Conservation (phyloP, 2,797 vertebrate genomes). For the Melanogrammus aeglefinus region DNA sequence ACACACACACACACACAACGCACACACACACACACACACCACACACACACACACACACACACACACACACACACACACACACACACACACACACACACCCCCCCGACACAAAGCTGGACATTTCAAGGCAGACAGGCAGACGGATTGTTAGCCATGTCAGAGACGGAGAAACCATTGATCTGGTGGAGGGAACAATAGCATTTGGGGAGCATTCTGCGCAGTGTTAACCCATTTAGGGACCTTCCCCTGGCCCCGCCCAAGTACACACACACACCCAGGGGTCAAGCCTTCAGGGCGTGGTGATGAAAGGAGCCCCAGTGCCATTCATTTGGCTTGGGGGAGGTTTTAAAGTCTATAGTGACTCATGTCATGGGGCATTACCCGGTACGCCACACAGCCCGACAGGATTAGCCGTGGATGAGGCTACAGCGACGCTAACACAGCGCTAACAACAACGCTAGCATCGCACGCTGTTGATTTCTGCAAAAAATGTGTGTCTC, state of each 20-base stretch:
- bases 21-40: conserved; percentile 43
- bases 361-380: conserved; percentile 67
- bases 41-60: conserved; percentile 36
- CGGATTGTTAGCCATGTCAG: conserved; percentile 65
- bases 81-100: conserved; percentile 27
- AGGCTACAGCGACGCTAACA: conserved; percentile 13
- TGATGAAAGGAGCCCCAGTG: conserved; percentile 62
- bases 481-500: neutral
- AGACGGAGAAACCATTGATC: conserved; percentile 70
- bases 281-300: conserved; percentile 56
- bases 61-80: conserved; percentile 37
- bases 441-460: neutral
- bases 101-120: conserved; percentile 3
- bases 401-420: conserved; percentile 31
- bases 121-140: conserved; percentile 53
- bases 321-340: conserved; percentile 63
- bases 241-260: neutral
- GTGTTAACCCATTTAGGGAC: conserved; percentile 32
- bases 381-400: conserved; percentile 57
- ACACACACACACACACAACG: neutral
- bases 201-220: conserved; percentile 45
- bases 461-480: neutral
- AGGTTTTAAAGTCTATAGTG: conserved; percentile 58
- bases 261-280: conserved; percentile 27
- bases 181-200: conserved; percentile 60